These are phyloP conservation scores for Ceyx melanurus DNA, from an alignment of 2,113 vertebrate species.

Conservation along the genomic window DNA sequence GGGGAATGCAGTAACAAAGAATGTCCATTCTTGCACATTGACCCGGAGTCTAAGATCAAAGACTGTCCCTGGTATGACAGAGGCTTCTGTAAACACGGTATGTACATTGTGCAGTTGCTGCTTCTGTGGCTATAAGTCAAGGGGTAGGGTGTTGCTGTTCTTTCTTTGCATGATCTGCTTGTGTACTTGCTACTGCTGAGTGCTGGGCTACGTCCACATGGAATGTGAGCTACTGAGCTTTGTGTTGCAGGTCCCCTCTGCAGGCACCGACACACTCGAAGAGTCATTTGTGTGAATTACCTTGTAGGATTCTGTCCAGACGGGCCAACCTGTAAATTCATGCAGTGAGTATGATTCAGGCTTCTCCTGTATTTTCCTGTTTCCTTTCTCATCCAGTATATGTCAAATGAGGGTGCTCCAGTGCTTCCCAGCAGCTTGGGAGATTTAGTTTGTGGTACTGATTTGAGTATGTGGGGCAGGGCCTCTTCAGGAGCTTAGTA, in stretches of 20 bases:
- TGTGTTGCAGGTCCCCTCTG: conserved; percentile 90
- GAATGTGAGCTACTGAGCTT: not conserved
- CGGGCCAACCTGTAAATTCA: conserved; percentile 97
- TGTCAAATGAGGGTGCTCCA: not conserved
- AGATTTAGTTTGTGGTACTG: not conserved
- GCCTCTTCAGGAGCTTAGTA: not conserved
- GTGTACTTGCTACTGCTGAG: not conserved
- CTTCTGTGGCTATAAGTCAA: not conserved
- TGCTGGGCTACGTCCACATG: rapidly evolving
- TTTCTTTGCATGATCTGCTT: not conserved
- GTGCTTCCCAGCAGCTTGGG: conserved; percentile 12
- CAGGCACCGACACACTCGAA: conserved; percentile 94
- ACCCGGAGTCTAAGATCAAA: conserved; percentile 99
- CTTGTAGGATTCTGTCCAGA: conserved; percentile 98
- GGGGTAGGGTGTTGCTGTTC: not conserved
- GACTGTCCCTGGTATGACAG: conserved; percentile 99
- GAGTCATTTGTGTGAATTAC: conserved; percentile 98
- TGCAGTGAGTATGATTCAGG: conserved; percentile 88
- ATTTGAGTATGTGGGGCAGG: not conserved
- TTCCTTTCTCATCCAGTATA: rapidly evolving
- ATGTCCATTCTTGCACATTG: conserved; percentile 97
- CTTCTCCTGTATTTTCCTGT: not conserved
- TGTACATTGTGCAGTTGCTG: not conserved
- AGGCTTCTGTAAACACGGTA: conserved; percentile 98
- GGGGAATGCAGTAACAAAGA: conserved; percentile 99